Evolutionary conservation across 2,888 invertebrate genomes (phyloP).

Genomic region (Drosophila peninsularis): DNA sequence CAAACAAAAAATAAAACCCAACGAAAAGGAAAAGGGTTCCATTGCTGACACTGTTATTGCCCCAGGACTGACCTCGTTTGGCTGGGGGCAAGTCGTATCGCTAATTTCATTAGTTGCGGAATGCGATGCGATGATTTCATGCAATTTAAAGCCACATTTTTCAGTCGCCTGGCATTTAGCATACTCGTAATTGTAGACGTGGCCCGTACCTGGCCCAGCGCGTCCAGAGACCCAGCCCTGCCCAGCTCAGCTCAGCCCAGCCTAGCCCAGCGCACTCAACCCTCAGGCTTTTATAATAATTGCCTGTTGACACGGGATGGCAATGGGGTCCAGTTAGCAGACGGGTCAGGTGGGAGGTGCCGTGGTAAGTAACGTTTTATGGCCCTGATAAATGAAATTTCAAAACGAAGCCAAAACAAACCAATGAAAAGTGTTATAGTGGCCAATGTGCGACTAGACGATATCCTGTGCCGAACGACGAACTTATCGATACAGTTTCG

Average conservation of each 20-base stretch:
- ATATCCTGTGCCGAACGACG: neutral
- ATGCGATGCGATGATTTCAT: slow-evolving; percentile 79
- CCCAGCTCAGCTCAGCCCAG: slow-evolving; percentile 4
- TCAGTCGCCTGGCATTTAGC: slow-evolving; percentile 71
- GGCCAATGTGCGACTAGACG: neutral
- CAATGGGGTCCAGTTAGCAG: slow-evolving; percentile 43
- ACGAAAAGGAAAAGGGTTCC: slow-evolving; percentile 44
- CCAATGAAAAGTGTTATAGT: slow-evolving; percentile 37
- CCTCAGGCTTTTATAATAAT: slow-evolving; percentile 79
- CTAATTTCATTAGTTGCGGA: slow-evolving; percentile 80
- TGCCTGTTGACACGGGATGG: slow-evolving; percentile 82
- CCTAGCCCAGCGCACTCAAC: slow-evolving; percentile 22
- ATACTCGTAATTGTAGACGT: slow-evolving; percentile 59
- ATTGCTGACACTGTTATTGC: slow-evolving; percentile 38
- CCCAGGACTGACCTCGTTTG: slow-evolving; percentile 57
- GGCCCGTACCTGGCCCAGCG: neutral
- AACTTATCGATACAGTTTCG: too few species aligned
- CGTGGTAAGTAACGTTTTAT: slow-evolving; percentile 67
- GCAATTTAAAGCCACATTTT: slow-evolving; percentile 80
- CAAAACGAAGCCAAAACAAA: slow-evolving; percentile 67
- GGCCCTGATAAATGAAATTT: slow-evolving; percentile 78
- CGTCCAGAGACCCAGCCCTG: neutral
- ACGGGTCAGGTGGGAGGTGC: slow-evolving; percentile 10
- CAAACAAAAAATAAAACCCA: neutral
- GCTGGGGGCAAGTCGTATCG: slow-evolving; percentile 32